phyloP scores from a whole-genome alignment of 2,113 vertebrate species.

The Cololabis saira region DNA sequence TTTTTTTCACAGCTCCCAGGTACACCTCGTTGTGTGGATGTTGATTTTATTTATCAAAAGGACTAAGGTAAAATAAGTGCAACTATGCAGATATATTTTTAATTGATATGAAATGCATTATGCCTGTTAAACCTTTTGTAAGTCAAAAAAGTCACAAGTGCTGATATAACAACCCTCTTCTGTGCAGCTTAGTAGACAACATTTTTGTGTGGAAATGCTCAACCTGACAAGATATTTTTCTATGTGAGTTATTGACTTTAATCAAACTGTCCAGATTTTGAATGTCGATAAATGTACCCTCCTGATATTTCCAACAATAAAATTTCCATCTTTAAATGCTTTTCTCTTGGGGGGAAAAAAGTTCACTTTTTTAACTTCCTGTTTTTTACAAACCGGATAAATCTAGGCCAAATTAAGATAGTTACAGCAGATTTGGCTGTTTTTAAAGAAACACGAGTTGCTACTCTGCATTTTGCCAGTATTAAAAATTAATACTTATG shows the following conservation, averaged over 20 bases:
- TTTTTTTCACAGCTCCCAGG: constrained; percentile 32
- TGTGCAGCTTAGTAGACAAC: constrained; percentile 1
- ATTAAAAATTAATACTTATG: no score
- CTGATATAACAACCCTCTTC: constrained; percentile 18
- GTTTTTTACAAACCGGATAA: no score
- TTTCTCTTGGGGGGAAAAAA: background rate
- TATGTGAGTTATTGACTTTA: constrained; percentile 1
- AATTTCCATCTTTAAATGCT: constrained; percentile 13
- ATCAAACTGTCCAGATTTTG: constrained; percentile 24
- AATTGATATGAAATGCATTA: constrained; percentile 4
- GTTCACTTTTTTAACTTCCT: no score
- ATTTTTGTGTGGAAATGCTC: constrained; percentile 18
- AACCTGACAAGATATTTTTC: constrained; percentile 19
- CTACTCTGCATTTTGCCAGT: no score
- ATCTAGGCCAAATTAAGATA: no score
- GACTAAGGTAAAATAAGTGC: constrained; percentile 43
- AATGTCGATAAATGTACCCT: constrained; percentile 23
- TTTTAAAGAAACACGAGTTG: no score
- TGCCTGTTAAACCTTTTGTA: background rate
- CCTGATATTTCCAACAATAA: constrained; percentile 45
- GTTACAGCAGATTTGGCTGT: no score
- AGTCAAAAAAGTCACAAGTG: constrained; percentile 29
- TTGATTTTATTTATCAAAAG: constrained; percentile 46
- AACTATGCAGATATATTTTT: constrained; percentile 35
- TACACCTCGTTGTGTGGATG: constrained; percentile 46